Conservation (phyloP, 2,888 invertebrate genomes). For the Hipparchia sbordonii region DNA sequence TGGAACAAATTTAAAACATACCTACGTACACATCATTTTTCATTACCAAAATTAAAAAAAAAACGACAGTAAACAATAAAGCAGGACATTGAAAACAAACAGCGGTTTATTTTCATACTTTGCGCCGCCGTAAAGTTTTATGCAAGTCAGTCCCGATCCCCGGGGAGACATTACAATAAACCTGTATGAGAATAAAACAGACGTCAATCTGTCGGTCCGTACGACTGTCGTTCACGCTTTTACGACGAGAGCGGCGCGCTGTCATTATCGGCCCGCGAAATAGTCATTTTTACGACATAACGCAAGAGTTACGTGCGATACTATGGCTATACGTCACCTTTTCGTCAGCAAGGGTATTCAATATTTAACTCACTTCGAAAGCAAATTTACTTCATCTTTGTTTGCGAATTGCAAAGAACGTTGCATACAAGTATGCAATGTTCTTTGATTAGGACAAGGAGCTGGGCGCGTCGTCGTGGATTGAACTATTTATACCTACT, state of each 20-base stretch:
- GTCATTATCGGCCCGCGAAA: constrained; percentile 5
- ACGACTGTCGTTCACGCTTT: constrained; percentile 11
- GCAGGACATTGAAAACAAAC: background rate
- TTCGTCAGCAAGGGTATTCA: background rate
- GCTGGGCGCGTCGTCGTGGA: no score
- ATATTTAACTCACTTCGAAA: no score
- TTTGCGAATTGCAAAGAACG: no score
- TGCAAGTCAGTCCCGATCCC: constrained; percentile 20
- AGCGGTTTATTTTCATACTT: constrained; percentile 16
- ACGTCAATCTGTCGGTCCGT: constrained; percentile 14
- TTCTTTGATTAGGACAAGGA: no score
- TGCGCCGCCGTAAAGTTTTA: constrained; percentile 17
- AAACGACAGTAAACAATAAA: background rate
- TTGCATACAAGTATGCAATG: no score
- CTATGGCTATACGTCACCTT: background rate
- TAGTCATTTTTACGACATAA: background rate
- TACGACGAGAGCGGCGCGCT: constrained; percentile 7
- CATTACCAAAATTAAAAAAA: background rate
- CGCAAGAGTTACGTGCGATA: background rate
- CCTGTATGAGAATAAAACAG: constrained; percentile 20
- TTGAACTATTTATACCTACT: no score
- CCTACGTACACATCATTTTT: no score
- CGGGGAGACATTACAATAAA: constrained; percentile 28
- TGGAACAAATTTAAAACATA: no score
- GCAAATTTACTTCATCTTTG: no score